Evolutionary conservation across 2,888 invertebrate species (phyloP).

Genomic region (Ornithoptera alexandrae): DNA sequence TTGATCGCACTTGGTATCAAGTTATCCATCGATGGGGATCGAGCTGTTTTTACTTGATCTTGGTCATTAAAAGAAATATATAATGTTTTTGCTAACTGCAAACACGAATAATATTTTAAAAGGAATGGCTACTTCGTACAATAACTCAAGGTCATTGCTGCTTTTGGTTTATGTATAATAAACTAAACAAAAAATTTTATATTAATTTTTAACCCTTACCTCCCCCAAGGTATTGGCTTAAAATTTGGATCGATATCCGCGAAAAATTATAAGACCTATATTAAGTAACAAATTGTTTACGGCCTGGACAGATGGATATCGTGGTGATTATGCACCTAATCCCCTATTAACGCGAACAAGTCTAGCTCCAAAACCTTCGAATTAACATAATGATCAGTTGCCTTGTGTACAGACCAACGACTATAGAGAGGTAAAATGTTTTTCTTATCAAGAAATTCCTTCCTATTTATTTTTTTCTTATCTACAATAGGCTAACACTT

Average conservation of each 20-base stretch:
- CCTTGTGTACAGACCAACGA: slow-evolving; percentile 29
- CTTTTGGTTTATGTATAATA: not conserved
- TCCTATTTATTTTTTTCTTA: no score
- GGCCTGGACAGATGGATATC: slow-evolving; percentile 65
- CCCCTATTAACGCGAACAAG: slow-evolving; percentile 52
- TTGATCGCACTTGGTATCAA: no score
- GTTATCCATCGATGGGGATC: no score
- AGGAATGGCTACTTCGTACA: no score
- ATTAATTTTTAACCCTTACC: not conserved
- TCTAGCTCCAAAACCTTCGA: slow-evolving; percentile 50
- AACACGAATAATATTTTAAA: no score
- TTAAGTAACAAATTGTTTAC: slow-evolving; percentile 48
- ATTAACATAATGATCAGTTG: slow-evolving; percentile 71
- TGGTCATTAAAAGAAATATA: no score
- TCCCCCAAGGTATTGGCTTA: not conserved
- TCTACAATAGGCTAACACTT: no score
- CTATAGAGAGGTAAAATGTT: slow-evolving; percentile 11
- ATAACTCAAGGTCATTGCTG: not conserved
- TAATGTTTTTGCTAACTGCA: no score
- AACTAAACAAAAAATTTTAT: not conserved
- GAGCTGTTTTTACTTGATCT: no score
- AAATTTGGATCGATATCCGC: slow-evolving; percentile 29
- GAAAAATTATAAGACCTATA: slow-evolving; percentile 44
- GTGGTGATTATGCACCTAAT: slow-evolving; percentile 57
- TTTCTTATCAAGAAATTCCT: no score